Conservation (phyloP, 2,797 vertebrate species). For the Arrhamphus sclerolepis region DNA sequence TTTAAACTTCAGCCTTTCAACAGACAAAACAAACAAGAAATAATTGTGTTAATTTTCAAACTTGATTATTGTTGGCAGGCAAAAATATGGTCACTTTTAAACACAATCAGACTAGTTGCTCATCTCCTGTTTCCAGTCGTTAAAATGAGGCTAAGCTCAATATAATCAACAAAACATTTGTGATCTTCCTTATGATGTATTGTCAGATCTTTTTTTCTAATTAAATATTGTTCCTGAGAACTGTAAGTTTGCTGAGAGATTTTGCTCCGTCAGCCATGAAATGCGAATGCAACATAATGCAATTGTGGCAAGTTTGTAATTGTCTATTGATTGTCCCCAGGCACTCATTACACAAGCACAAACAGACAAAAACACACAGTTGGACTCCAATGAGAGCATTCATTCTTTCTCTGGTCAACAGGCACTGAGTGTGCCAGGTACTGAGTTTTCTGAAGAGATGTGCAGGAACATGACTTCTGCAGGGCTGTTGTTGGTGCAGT, state of each 20-base stretch:
- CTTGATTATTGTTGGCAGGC: too few relatives aligned
- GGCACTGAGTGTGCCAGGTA: constrained; percentile 63
- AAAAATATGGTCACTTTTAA: too few relatives aligned
- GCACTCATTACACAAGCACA: constrained; percentile 39
- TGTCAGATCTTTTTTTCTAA: neutral
- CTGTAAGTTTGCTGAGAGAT: too few relatives aligned
- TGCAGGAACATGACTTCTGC: constrained; percentile 46
- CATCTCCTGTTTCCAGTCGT: too few relatives aligned
- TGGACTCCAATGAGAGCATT: constrained; percentile 49
- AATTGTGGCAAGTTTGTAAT: constrained; percentile 41
- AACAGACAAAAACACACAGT: constrained; percentile 35
- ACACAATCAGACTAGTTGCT: too few relatives aligned
- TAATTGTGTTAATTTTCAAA: too few relatives aligned
- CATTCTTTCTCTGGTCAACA: constrained; percentile 60
- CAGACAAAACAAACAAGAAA: too few relatives aligned
- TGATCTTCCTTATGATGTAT: neutral
- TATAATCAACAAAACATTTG: neutral
- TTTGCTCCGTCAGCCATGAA: constrained; percentile 18
- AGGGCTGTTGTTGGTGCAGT: constrained; percentile 36
- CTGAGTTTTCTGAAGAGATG: constrained; percentile 53
- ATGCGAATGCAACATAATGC: constrained; percentile 44
- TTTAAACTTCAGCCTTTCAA: too few relatives aligned
- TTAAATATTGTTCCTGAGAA: neutral
- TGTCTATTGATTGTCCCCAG: constrained; percentile 41
- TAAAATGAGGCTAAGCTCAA: too few relatives aligned